Evolutionary conservation across 2,888 invertebrate species (phyloP).

Genomic region (Frankliniella fusca): DNA sequence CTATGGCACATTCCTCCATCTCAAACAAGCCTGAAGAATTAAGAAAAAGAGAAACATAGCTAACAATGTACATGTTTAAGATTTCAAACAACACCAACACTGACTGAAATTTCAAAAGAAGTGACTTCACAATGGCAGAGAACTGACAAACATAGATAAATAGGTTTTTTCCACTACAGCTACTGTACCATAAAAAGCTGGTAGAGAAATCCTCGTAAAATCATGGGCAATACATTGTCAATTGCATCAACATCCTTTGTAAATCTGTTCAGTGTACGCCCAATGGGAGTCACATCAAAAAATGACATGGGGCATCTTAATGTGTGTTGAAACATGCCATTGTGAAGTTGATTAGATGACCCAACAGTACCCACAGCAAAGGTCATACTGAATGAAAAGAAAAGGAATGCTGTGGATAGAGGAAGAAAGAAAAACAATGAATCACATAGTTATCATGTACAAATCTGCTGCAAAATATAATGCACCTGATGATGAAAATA

Average conservation of each 20-base stretch:
- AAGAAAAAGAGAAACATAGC: neutral
- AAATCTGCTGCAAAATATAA: constrained; percentile 30
- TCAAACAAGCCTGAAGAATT: no score
- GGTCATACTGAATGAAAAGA: constrained; percentile 32
- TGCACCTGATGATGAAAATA: constrained; percentile 19
- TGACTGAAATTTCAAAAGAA: neutral
- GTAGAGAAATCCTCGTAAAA: constrained; percentile 62
- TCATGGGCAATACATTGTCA: constrained; percentile 68
- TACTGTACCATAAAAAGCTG: constrained; percentile 50
- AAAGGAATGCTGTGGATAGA: constrained; percentile 26
- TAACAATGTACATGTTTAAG: neutral
- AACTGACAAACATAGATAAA: neutral
- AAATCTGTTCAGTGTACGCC: constrained; percentile 74
- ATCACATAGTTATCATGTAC: constrained; percentile 28
- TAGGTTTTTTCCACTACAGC: neutral
- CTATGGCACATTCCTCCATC: no score
- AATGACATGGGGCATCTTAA: constrained; percentile 66
- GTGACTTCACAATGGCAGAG: neutral
- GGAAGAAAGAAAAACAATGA: no score
- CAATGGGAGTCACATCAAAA: constrained; percentile 76
- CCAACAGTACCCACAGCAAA: constrained; percentile 46
- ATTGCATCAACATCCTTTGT: constrained; percentile 69
- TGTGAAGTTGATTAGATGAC: constrained; percentile 57
- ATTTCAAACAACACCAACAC: neutral
- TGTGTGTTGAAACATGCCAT: constrained; percentile 59